Conservation (phyloP, 2,888 invertebrate genomes). For the Lepeophtheirus nordmannii region DNA sequence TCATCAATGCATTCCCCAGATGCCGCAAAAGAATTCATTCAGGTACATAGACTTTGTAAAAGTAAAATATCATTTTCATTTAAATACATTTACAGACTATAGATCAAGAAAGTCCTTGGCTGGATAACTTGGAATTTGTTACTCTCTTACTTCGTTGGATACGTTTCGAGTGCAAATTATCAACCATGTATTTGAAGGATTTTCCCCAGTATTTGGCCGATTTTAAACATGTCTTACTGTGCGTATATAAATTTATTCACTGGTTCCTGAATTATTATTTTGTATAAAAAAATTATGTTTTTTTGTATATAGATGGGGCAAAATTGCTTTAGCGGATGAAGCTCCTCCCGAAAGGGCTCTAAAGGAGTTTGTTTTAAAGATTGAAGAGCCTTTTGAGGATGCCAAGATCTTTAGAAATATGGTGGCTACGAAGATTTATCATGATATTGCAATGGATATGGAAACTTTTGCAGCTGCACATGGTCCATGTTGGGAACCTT, state of each 20-base stretch:
- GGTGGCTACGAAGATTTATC: conserved; percentile 90
- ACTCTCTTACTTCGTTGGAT: conserved; percentile 86
- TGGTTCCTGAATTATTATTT: not conserved
- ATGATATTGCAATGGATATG: conserved; percentile 88
- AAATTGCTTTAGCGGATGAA: conserved; percentile 76
- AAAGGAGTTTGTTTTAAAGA: not conserved
- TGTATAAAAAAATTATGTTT: not conserved
- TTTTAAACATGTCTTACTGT: conserved; percentile 58
- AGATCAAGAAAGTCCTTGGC: conserved; percentile 54
- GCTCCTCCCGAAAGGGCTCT: conserved; percentile 37
- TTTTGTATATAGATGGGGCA: conserved; percentile 48
- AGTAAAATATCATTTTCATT: too few relatives aligned
- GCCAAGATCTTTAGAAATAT: conserved; percentile 38
- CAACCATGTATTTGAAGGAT: conserved; percentile 78
- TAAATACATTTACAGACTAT: conserved; percentile 7
- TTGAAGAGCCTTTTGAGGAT: conserved; percentile 17
- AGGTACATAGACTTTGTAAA: conserved; percentile 9
- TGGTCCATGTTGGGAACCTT: conserved; percentile 98
- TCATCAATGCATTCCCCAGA: not conserved
- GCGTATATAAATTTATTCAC: not conserved
- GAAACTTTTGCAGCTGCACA: conserved; percentile 80
- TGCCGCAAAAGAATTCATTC: conserved; percentile 5
- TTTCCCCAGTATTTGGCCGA: conserved; percentile 84
- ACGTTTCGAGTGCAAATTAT: conserved; percentile 60
- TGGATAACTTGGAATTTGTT: conserved; percentile 65